Evolutionary conservation across 2,113 vertebrate genomes (phyloP).

Genomic region (Opisthocomus hoazin): DNA sequence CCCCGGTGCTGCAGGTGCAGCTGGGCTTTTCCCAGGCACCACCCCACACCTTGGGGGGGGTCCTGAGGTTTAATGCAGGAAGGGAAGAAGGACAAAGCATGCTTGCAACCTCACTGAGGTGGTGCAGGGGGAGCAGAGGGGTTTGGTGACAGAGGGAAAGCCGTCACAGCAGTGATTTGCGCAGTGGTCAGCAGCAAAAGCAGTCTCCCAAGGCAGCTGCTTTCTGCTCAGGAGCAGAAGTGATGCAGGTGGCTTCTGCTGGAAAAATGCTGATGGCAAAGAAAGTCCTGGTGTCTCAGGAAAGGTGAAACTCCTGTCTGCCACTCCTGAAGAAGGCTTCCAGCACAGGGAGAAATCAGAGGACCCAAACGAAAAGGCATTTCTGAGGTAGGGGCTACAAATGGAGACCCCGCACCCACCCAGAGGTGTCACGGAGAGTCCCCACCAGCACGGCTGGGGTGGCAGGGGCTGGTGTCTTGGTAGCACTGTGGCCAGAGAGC

Average conservation of each 20-base stretch:
- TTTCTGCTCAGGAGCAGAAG: not conserved
- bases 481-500: not conserved
- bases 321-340: not conserved
- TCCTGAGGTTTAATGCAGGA: not conserved
- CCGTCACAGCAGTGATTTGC: not conserved
- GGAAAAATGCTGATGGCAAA: not conserved
- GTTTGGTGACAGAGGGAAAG: not conserved
- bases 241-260: not conserved
- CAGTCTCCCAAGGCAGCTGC: not conserved
- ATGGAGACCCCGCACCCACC: not conserved
- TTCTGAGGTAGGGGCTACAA: not conserved
- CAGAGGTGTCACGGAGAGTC: no score
- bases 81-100: not conserved
- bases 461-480: not conserved
- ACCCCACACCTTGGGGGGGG: fast-evolving
- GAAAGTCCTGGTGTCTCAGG: not conserved
- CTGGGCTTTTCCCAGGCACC: not conserved
- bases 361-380: not conserved
- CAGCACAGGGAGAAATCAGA: not conserved
- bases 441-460: fast-evolving
- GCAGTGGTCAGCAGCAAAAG: not conserved
- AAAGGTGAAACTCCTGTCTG: not conserved
- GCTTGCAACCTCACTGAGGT: not conserved
- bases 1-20: not conserved
- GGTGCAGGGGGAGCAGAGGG: not conserved